These are phyloP conservation scores for Tenualosa thibaudeaui DNA, from an alignment of 2,797 vertebrate species.

Conservation along the genomic window DNA sequence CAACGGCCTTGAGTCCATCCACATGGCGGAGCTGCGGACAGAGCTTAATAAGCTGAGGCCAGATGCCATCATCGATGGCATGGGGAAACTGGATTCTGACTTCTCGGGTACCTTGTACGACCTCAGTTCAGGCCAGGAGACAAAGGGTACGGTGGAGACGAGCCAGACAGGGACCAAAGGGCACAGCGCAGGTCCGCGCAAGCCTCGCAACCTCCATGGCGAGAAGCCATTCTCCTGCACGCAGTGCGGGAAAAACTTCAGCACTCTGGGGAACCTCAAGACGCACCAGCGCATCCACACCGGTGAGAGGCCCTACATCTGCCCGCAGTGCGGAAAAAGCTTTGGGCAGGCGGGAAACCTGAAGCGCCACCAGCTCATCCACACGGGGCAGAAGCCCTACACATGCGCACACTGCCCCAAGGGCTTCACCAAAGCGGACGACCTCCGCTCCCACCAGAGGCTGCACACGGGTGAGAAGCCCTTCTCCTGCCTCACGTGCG, in stretches of 20 bases:
- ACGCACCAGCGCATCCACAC: slow-evolving; percentile 81
- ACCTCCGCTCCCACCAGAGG: slow-evolving; percentile 78
- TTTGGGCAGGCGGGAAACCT: slow-evolving; percentile 80
- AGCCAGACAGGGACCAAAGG: slow-evolving; percentile 46
- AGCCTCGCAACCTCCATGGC: slow-evolving; percentile 73
- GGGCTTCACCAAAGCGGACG: slow-evolving; percentile 80
- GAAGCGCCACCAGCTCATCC: slow-evolving; percentile 80
- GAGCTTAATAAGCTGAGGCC: slow-evolving; percentile 79
- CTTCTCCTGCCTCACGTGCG: slow-evolving; percentile 72
- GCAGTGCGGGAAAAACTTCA: slow-evolving; percentile 79
- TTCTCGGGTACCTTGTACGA: slow-evolving; percentile 66
- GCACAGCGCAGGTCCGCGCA: slow-evolving; percentile 47
- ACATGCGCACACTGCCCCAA: slow-evolving; percentile 78
- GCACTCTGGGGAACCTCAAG: slow-evolving; percentile 80
- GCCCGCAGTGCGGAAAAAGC: slow-evolving; percentile 80
- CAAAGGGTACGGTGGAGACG: slow-evolving; percentile 42
- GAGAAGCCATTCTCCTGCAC: slow-evolving; percentile 79
- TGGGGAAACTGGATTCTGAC: slow-evolving; percentile 67
- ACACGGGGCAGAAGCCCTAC: slow-evolving; percentile 80
- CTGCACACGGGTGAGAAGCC: slow-evolving; percentile 80
- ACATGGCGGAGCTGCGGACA: slow-evolving; percentile 78
- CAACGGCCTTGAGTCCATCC: slow-evolving; percentile 76
- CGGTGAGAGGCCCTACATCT: slow-evolving; percentile 77
- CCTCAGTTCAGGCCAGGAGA: slow-evolving; percentile 54
- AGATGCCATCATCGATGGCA: slow-evolving; percentile 66